Conservation (phyloP, 1,140 invertebrate genomes). For the Drosophila persimilis region DNA sequence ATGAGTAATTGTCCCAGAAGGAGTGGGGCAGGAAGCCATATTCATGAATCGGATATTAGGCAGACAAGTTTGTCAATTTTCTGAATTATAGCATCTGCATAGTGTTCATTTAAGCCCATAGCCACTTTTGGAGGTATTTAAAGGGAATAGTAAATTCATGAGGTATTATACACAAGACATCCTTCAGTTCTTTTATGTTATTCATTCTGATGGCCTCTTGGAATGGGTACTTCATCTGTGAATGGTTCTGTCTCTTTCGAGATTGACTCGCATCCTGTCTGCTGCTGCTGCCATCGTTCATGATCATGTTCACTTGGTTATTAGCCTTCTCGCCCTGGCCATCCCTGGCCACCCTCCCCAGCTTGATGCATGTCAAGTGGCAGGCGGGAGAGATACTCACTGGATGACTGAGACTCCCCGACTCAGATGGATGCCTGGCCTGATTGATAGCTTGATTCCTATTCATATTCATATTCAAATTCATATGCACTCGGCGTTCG, state of each 20-base stretch:
- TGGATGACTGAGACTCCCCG: conserved; percentile 25
- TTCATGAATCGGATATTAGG: conserved; percentile 25
- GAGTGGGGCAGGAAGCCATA: background rate
- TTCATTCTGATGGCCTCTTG: background rate
- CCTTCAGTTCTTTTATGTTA: too few relatives aligned
- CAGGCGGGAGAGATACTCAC: conserved; percentile 15
- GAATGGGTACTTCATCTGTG: conserved; percentile 1
- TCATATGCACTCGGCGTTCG: conserved; percentile 53
- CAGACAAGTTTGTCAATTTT: conserved; percentile 28
- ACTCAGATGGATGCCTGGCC: conserved; percentile 14
- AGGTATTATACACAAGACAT: too few relatives aligned
- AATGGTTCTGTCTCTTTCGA: background rate
- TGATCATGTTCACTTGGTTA: conserved; percentile 31
- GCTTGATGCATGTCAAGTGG: conserved; percentile 65
- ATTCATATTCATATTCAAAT: conserved; percentile 51
- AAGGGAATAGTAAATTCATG: too few relatives aligned
- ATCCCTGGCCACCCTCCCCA: background rate
- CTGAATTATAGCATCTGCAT: background rate
- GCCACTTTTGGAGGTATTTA: too few relatives aligned
- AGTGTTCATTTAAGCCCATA: conserved; percentile 1
- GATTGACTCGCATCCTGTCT: background rate
- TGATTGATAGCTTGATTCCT: conserved; percentile 70
- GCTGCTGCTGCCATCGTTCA: background rate
- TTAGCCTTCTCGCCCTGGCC: conserved; percentile 10
- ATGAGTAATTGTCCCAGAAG: conserved; percentile 28